Conservation (phyloP, 2,113 vertebrate species). For the Jaculus jaculus region DNA sequence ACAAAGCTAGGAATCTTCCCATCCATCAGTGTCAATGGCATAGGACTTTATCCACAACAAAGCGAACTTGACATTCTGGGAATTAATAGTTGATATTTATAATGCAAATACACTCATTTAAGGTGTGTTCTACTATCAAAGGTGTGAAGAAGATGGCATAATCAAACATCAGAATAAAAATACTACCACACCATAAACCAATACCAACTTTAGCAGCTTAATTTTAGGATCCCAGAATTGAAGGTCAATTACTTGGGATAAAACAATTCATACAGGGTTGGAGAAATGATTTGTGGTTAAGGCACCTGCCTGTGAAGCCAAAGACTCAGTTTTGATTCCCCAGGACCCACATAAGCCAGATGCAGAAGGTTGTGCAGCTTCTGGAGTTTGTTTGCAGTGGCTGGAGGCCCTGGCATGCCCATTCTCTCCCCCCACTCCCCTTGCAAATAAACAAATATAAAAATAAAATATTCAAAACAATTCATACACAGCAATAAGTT, state of each 20-base stretch:
- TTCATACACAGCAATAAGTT: not conserved
- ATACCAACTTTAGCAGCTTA: not conserved
- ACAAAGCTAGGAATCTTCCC: constrained; percentile 37
- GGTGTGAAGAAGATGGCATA: not conserved
- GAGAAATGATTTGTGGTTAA: no score
- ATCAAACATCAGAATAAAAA: not conserved
- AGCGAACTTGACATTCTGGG: not conserved
- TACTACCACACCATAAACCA: not conserved
- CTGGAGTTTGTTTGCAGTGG: no score
- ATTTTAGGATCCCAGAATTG: not conserved
- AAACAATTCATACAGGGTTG: not conserved
- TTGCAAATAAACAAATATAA: no score
- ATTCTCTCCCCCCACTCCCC: no score
- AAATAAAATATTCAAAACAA: not conserved
- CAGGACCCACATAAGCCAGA: no score
- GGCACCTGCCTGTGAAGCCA: no score
- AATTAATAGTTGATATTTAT: constrained; percentile 21
- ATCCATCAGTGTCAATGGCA: not conserved
- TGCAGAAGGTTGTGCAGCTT: no score
- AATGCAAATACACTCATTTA: constrained; percentile 30
- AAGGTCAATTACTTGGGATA: not conserved
- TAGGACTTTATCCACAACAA: not conserved
- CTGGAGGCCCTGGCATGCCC: no score
- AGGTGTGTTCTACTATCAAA: not conserved
- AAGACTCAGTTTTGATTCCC: no score